phyloP scores from a whole-genome alignment of 2,888 invertebrate species.

The Epinotia bilunana region DNA sequence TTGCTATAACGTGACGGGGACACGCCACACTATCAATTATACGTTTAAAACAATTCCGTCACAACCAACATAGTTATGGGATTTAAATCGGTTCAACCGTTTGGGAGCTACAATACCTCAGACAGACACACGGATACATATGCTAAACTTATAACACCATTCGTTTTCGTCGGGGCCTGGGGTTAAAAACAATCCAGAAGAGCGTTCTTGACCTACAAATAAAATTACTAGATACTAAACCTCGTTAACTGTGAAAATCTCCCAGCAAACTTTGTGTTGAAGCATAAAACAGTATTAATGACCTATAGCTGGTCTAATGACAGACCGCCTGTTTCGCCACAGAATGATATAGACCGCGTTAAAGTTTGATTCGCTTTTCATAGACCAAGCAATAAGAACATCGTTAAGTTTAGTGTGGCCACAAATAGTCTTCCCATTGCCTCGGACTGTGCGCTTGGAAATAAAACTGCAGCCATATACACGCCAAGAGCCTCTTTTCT shows the following conservation, averaged over 20 bases:
- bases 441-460: conserved; percentile 54
- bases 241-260: conserved; percentile 8
- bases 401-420: conserved; percentile 72
- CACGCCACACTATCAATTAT: no score
- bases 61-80: no score
- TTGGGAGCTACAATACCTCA: no score
- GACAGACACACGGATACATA: no score
- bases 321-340: conserved; percentile 56
- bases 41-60: no score
- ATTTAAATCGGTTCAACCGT: no score
- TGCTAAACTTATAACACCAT: no score
- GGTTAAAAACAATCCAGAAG: no score
- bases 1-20: no score
- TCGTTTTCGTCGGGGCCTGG: no score
- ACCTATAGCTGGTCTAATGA: conserved; percentile 34
- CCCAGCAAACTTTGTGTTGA: conserved; percentile 32
- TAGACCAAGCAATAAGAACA: conserved; percentile 65
- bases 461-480: conserved; percentile 59
- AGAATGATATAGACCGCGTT: conserved; percentile 63
- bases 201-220: neutral
- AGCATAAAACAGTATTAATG: conserved; percentile 25
- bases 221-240: neutral
- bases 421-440: conserved; percentile 70
- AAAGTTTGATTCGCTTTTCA: conserved; percentile 79
- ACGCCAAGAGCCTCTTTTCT: conserved; percentile 53